A percentile compares a stretch with the other conserved stretches of the same genome.
Conservation (phyloP, 1,140 invertebrate species). For the Caenorhabditis inopinata region DNA sequence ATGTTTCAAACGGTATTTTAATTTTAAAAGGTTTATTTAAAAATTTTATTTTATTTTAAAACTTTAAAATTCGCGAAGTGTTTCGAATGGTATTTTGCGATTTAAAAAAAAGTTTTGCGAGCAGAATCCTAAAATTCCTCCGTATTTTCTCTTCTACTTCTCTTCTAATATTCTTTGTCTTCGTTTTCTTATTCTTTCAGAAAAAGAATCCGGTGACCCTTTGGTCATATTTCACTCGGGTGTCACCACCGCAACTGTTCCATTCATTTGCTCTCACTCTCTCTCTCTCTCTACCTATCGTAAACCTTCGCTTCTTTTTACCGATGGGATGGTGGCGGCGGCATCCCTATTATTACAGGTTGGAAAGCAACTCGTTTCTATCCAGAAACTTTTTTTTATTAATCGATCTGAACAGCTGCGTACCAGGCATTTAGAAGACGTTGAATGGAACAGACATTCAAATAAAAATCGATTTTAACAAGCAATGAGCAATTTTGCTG, state of each 20-base stretch:
- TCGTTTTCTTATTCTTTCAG: not conserved
- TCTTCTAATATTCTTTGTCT: no score
- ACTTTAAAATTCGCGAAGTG: no score
- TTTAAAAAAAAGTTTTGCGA: no score
- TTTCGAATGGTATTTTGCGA: no score
- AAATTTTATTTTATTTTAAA: no score
- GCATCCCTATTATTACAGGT: slow-evolving; percentile 1
- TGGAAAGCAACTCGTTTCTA: not conserved
- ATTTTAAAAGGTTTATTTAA: no score
- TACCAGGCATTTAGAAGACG: not conserved
- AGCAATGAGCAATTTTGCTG: no score
- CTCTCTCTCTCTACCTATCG: not conserved
- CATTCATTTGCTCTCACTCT: not conserved
- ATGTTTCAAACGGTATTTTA: no score
- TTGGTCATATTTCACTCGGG: slow-evolving; percentile 32
- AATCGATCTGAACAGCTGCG: slow-evolving; percentile 23
- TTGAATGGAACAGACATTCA: not conserved
- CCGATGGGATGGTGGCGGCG: not conserved
- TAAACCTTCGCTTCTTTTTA: slow-evolving; percentile 17
- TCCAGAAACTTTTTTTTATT: not conserved
- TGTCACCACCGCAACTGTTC: slow-evolving; percentile 31
- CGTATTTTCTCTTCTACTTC: no score
- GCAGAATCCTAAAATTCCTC: no score
- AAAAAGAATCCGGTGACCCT: not conserved
- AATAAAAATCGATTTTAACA: not conserved